These are phyloP conservation scores for Caenorhabditis afra DNA, from an alignment of 2,888 invertebrate genomes.

Conservation along the genomic window DNA sequence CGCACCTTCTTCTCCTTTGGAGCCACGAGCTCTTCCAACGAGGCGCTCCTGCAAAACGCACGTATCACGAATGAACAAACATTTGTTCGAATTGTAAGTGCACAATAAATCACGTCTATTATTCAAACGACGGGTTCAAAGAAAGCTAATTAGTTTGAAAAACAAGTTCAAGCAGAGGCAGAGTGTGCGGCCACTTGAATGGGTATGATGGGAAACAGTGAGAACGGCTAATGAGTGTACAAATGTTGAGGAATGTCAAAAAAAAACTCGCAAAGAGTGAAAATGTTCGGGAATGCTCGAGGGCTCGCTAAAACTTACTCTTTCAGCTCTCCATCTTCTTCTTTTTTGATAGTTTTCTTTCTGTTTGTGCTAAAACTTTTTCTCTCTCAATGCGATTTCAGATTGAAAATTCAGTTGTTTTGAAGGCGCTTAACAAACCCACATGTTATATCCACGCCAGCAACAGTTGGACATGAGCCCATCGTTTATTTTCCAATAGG, in stretches of 20 bases:
- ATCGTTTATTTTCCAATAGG: slow-evolving; percentile 76
- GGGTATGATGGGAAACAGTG: background rate
- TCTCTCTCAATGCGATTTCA: background rate
- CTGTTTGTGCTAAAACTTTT: slow-evolving; percentile 47
- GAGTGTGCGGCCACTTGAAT: background rate
- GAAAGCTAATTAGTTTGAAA: slow-evolving; percentile 18
- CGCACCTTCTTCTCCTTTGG: slow-evolving; percentile 68
- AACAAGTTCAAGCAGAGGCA: background rate
- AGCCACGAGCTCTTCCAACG: slow-evolving; percentile 72
- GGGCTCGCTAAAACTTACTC: slow-evolving; percentile 38
- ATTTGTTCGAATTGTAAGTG: slow-evolving; percentile 13
- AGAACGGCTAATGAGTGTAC: slow-evolving; percentile 44
- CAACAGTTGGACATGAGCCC: slow-evolving; percentile 74
- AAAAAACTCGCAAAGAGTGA: slow-evolving; percentile 9
- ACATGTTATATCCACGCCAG: slow-evolving; percentile 72
- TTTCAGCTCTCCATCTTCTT: slow-evolving; percentile 15
- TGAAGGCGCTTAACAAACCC: slow-evolving; percentile 52
- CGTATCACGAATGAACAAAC: background rate
- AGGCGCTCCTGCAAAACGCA: slow-evolving; percentile 69
- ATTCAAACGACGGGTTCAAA: slow-evolving; percentile 30
- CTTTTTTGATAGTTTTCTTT: slow-evolving; percentile 47
- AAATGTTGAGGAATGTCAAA: slow-evolving; percentile 12
- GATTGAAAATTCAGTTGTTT: slow-evolving; percentile 2
- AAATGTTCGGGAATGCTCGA: background rate
- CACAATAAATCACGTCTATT: slow-evolving; percentile 53